A percentile compares a stretch with the other conserved stretches of the same genome.
Evolutionary conservation across 2,888 invertebrate species (phyloP).

Genomic region (Euclidia mi): DNA sequence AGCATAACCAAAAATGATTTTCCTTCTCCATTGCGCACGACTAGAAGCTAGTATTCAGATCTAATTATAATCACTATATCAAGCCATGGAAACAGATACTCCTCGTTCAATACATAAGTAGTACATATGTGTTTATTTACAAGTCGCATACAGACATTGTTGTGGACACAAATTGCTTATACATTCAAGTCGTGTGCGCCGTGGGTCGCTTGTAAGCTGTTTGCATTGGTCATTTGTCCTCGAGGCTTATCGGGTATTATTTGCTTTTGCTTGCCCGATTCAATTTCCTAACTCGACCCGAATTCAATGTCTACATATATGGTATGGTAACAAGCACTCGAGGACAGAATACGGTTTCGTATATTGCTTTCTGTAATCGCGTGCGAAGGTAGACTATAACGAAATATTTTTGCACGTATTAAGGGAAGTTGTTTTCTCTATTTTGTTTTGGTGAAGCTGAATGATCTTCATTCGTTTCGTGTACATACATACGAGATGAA

Average conservation of each 20-base stretch:
- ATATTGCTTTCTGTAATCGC: too few species aligned
- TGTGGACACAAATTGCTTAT: slow-evolving; percentile 39
- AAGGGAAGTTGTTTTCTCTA: too few species aligned
- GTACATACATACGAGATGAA: too few species aligned
- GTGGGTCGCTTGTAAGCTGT: slow-evolving; percentile 60
- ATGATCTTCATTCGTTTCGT: too few species aligned
- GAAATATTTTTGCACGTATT: too few species aligned
- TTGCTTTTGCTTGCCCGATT: slow-evolving; percentile 57
- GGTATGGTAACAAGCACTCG: slow-evolving; percentile 33
- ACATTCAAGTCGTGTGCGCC: slow-evolving; percentile 44
- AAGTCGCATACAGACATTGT: slow-evolving; percentile 29
- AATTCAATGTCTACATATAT: slow-evolving; percentile 36
- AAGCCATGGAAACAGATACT: background rate
- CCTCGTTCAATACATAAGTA: background rate
- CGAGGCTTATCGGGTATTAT: slow-evolving; percentile 65
- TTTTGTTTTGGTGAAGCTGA: too few species aligned
- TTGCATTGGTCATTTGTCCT: slow-evolving; percentile 69
- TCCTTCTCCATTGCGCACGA: too few species aligned
- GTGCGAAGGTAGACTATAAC: too few species aligned
- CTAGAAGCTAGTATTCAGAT: too few species aligned
- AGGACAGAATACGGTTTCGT: too few species aligned
- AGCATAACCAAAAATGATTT: too few species aligned
- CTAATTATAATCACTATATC: background rate
- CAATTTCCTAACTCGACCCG: slow-evolving; percentile 53
- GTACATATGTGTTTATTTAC: slow-evolving; percentile 23